Base-by-base conservation (phyloP, 2,888 invertebrate species). In the Sepiola atlantica region DNA sequence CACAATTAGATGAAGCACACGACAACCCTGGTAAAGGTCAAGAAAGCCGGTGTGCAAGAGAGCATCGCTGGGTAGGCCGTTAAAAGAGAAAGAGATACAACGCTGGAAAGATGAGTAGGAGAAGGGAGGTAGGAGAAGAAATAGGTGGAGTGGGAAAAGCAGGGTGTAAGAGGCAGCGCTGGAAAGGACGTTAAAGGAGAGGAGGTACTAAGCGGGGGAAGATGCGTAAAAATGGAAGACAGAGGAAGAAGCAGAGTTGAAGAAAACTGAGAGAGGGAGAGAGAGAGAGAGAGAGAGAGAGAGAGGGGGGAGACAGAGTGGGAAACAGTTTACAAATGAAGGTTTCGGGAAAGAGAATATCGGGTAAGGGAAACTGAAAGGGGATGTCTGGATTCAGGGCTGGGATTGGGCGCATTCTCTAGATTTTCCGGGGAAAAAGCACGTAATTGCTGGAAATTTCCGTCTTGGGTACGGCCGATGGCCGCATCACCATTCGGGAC, bases 121-220 rank as follows among this genome's bases (percentile, higher is more conserved):
- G 20, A 57, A 18, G n/a, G 21, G 4, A 12, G n/a, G 16, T 14
- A 12, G 16, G 2, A n/a, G n/a, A 77, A 32, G 10, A 14, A 16
- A n/a, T 0, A 18, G n/a, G n/a, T 4, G 18, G 14, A n/a, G n/a
- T n/a, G 0, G 14, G n/a, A 77, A 32, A 16, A n/a, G 3, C n/a
- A 0, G 16, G n/a, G 77, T 1, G 18, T 3, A 32, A 77, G 16
- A 16, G 12, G 45, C 45, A 45, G 2, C 45, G 45, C 45, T 45
- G 4, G 4, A 77, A 61, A 61, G 28, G 28, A 4, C 12, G 21
- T 24, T 57, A 57, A 18, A 21, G 20, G 21, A 57, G 24, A 57
- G 21, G 20, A 57, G 57, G 45, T 45, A 57, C 20, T 21, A 57
- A 57, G 24, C 0, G 20, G 21, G n/a, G 24, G 3, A 21, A 20